Percentiles rank a stretch among this genome's conserved stretches.
phyloP scores from a whole-genome alignment of 1,140 invertebrate genomes.

The Cyclargus thomasi region DNA sequence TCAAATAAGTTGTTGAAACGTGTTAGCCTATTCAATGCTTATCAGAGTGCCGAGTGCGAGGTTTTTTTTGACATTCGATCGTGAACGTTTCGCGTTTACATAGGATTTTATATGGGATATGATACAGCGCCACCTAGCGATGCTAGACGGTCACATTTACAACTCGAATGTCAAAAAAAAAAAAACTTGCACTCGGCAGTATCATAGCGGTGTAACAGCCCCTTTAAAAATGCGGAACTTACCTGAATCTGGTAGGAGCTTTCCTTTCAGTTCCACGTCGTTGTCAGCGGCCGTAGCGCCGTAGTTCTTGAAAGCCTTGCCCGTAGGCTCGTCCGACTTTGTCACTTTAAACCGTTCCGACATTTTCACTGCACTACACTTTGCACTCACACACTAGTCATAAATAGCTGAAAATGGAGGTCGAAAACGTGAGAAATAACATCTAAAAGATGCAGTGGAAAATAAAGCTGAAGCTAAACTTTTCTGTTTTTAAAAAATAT shows the following conservation, averaged over 20 bases:
- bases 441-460: neutral
- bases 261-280: constrained; percentile 61
- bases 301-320: constrained; percentile 71
- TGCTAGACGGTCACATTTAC: too few species aligned
- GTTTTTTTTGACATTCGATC: too few species aligned
- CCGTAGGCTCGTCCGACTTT: constrained; percentile 65
- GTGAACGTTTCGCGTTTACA: too few species aligned
- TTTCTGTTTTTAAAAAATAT: too few species aligned
- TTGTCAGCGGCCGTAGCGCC: constrained; percentile 66
- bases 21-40: too few species aligned
- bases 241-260: constrained; percentile 63
- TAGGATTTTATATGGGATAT: too few species aligned
- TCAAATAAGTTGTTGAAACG: too few species aligned
- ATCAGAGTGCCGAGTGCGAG: too few species aligned
- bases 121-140: too few species aligned
- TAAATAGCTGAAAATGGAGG: neutral
- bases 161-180: too few species aligned
- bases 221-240: constrained; percentile 26
- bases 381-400: constrained; percentile 22
- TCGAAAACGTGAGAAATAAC: neutral
- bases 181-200: too few species aligned
- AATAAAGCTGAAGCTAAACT: neutral
- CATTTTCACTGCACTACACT: constrained; percentile 50
- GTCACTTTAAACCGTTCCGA: constrained; percentile 74
- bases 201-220: too few species aligned